Conservation (phyloP, 2,888 invertebrate species). For the Nycteola revayana region DNA sequence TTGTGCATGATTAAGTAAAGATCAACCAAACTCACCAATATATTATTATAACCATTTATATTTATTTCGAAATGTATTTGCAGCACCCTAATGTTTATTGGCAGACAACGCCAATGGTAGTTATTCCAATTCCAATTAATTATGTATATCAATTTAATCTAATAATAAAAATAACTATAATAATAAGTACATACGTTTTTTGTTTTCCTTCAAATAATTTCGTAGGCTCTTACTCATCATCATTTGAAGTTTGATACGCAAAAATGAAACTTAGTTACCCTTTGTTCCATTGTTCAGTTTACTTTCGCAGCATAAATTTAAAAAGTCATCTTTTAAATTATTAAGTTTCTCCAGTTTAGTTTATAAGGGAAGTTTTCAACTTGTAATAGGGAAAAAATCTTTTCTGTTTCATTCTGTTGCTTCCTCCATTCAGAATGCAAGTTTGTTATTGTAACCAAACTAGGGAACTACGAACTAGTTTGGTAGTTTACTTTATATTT, state of each 20-base stretch:
- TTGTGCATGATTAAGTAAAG: too few species aligned
- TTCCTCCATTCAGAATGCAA: conserved; percentile 10
- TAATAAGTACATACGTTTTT: too few species aligned
- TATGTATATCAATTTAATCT: too few species aligned
- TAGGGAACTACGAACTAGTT: conserved; percentile 1
- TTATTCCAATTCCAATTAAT: too few species aligned
- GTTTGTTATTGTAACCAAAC: conserved; percentile 4
- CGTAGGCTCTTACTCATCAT: too few species aligned
- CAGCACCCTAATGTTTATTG: too few species aligned
- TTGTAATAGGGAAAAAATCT: conserved; percentile 11
- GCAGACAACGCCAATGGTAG: too few species aligned
- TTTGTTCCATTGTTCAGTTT: conserved; percentile 13
- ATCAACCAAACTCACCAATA: too few species aligned
- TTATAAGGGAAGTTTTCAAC: conserved; percentile 19
- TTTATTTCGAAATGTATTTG: too few species aligned
- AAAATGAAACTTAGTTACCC: conserved; percentile 10
- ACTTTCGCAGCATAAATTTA: conserved; percentile 10
- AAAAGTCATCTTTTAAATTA: conserved; percentile 24
- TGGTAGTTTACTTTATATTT: conserved; percentile 3
- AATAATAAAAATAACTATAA: too few species aligned
- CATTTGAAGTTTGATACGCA: conserved; percentile 3
- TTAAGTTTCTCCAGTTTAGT: conserved; percentile 23
- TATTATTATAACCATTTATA: too few species aligned
- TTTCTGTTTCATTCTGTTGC: conserved; percentile 20
- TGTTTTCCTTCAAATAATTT: too few species aligned